Conservation (phyloP, 2,797 vertebrate genomes). For the Chelidonichthys spinosus region DNA sequence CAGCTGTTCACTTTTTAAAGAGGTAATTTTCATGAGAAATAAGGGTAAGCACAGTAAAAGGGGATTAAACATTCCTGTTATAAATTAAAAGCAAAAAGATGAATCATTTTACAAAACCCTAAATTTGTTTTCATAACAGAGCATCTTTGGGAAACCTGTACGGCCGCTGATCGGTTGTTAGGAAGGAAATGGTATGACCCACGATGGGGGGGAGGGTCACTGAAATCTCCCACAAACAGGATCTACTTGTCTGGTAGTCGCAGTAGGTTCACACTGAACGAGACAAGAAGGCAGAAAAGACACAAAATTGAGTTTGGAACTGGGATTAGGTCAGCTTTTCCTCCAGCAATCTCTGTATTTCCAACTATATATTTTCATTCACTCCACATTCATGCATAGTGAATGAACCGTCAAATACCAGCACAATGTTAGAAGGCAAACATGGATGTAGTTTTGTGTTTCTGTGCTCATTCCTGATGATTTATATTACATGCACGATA, state of each 20-base stretch:
- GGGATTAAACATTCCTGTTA: neutral
- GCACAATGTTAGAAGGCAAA: neutral
- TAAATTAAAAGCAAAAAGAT: neutral
- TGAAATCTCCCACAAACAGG: conserved; percentile 6
- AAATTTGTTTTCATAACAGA: neutral
- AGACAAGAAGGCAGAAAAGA: neutral
- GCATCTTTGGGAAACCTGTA: neutral
- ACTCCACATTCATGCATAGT: conserved; percentile 3
- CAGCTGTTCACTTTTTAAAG: neutral
- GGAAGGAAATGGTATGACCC: neutral
- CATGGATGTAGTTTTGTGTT: neutral
- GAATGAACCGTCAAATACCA: neutral
- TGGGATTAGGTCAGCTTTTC: conserved; percentile 14
- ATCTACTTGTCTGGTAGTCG: neutral
- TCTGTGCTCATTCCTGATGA: neutral
- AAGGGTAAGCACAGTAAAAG: neutral
- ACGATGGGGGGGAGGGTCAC: neutral
- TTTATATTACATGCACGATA: neutral
- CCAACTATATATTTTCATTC: conserved; percentile 11
- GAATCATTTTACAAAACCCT: conserved; percentile 1
- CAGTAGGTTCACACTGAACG: conserved; percentile 7
- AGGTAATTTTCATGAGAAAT: conserved; percentile 8
- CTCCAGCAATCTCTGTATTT: conserved; percentile 7
- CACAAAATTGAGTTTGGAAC: neutral
- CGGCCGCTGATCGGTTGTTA: neutral